Percentiles rank a stretch among this genome's conserved stretches.
Conservation (phyloP, 1,140 invertebrate genomes). For the Drosophila athabasca region DNA sequence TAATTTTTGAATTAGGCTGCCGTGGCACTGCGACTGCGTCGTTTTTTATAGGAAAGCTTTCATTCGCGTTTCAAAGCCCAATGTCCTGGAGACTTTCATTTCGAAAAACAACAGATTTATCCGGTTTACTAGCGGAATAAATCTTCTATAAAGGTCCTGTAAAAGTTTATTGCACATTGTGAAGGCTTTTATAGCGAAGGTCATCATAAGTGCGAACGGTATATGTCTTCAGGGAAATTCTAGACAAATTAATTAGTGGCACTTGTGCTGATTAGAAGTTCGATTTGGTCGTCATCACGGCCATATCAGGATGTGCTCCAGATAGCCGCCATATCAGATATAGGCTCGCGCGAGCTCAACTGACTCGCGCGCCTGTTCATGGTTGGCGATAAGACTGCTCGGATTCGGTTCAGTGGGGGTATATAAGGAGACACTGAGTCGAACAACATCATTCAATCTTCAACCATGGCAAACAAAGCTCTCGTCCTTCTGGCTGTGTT, state of each 20-base stretch:
- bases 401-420: background rate
- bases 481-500: conserved; percentile 64
- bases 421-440: conserved; percentile 43
- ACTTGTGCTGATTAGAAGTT: conserved; percentile 63
- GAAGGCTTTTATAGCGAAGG: background rate
- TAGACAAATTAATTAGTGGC: conserved; percentile 68
- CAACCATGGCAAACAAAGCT: conserved; percentile 64
- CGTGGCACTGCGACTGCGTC: no score
- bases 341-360: conserved; percentile 24
- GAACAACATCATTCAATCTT: conserved; percentile 31
- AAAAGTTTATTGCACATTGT: background rate
- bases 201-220: background rate
- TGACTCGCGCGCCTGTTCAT: conserved; percentile 3
- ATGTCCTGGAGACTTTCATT: no score
- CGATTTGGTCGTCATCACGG: conserved; percentile 42
- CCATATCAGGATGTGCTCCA: conserved; percentile 47
- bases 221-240: conserved; percentile 9
- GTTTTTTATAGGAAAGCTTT: background rate
- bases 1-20: no score
- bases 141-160: background rate
- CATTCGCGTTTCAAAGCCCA: background rate
- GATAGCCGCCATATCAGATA: conserved; percentile 46
- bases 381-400: conserved; percentile 36
- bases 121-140: background rate
- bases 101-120: conserved; percentile 1